phyloP scores from a whole-genome alignment of 2,888 invertebrate genomes.

The Cheilosia vernalis region DNA sequence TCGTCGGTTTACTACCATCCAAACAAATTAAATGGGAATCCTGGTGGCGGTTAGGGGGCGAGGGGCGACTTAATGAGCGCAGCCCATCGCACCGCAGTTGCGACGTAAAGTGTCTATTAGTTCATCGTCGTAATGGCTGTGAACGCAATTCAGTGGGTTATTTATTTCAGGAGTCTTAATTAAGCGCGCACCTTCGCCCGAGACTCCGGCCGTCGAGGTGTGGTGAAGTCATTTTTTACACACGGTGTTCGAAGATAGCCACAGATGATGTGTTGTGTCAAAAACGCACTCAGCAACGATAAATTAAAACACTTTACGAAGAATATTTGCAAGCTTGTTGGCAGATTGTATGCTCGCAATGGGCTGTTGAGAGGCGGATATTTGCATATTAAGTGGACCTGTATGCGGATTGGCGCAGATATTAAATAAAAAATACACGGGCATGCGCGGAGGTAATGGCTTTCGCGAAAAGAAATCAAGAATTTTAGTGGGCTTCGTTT shows the following conservation, averaged over 20 bases:
- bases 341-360: constrained; percentile 44
- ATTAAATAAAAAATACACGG: neutral
- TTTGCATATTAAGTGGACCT: constrained; percentile 56
- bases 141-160: constrained; percentile 67
- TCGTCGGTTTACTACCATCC: constrained; percentile 62
- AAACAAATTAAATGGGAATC: constrained; percentile 50
- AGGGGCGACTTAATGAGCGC: constrained; percentile 59
- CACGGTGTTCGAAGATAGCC: constrained; percentile 55
- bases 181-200: constrained; percentile 67
- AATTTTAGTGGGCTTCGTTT: no score
- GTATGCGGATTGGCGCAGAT: constrained; percentile 9
- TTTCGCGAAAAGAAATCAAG: constrained; percentile 16
- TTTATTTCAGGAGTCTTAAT: constrained; percentile 73
- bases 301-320: constrained; percentile 64
- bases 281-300: constrained; percentile 62
- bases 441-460: constrained; percentile 10
- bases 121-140: constrained; percentile 66
- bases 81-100: constrained; percentile 17
- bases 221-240: constrained; percentile 57
- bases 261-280: constrained; percentile 73
- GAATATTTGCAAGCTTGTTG: constrained; percentile 42
- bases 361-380: constrained; percentile 50
- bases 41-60: neutral
- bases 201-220: neutral
- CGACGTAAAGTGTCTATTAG: constrained; percentile 65